Base-by-base conservation (phyloP, 2,888 invertebrate species). In the Euzetes globulus region DNA sequence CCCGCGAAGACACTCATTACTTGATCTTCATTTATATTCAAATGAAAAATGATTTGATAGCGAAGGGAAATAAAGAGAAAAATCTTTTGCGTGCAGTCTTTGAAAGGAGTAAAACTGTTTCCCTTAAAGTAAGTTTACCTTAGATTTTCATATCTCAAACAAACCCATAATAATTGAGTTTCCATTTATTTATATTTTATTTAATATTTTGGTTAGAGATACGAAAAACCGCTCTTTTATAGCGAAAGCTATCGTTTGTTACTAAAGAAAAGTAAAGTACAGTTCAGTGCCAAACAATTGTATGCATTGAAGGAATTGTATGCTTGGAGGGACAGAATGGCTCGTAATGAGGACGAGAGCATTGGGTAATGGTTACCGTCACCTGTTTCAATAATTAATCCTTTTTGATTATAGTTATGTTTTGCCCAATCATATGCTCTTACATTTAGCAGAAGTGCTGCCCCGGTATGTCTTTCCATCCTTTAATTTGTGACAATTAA, bases 1-100 rank as follows among this genome's bases (percentile, higher is more conserved):
- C 98, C 0, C 87, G 96, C 19, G 88, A 88, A 81, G 98, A 99
- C 83, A 98, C 98, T 0, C 98, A 97, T 84, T 96, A 92, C 82
- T 85, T 99, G 76, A 87, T 97, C 5, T 92, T 92, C 82, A 89
- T 97, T 77, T 95, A 92, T 85, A 90, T 92, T 75, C 83, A 86
- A 52, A 84, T 97, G 84, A 88, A 86, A 75, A 89, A 89, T 78
- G 90, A 91, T 74, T 84, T 98, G 52, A 81, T 93, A 3, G 85
- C 86, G 4, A 84, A 85, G 76, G 83, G 84, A 0, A 88, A 90
- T 79, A 88, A 87, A 0, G 83, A 87, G 68, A 84, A 84, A 0
- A 89, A 90, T 79, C 81, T 90, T 1, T 82, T 97, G 17, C 83
- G 85, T 72, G 85, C 88, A 0, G 92, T 91, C 0, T 89, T 91